A percentile compares a stretch with the other conserved stretches of the same genome.
Conservation (phyloP, 2,797 vertebrate species). For the Distichodus sexfasciatus region DNA sequence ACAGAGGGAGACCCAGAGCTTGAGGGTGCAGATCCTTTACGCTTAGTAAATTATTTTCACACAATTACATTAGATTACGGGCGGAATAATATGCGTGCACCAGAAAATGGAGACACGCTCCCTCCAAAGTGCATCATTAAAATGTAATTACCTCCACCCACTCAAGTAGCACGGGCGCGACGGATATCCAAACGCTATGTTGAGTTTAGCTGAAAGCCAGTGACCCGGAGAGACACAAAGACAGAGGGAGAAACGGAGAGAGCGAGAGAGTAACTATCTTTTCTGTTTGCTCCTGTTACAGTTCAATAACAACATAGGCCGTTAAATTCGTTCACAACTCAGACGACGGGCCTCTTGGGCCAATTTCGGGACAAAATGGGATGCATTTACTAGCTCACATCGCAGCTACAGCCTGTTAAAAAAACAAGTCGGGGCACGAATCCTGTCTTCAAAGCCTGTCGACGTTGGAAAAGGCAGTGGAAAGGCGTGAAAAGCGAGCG, state of each 20-base stretch:
- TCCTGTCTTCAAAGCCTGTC: too few species aligned
- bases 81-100: slow-evolving; percentile 5
- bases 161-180: not conserved
- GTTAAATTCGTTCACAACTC: slow-evolving; percentile 34
- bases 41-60: not conserved
- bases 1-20: not conserved
- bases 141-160: slow-evolving; percentile 15
- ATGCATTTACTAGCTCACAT: slow-evolving; percentile 35
- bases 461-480: too few species aligned
- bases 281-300: not conserved
- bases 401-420: slow-evolving; percentile 37
- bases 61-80: slow-evolving; percentile 13
- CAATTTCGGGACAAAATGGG: slow-evolving; percentile 38
- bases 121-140: slow-evolving; percentile 25
- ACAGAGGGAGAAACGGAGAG: not conserved
- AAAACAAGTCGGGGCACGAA: too few species aligned
- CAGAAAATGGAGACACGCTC: slow-evolving; percentile 15
- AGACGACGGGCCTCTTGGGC: slow-evolving; percentile 19
- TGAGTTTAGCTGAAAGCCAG: not conserved
- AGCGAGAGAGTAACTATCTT: not conserved
- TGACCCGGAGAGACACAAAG: not conserved
- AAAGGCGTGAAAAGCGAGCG: not conserved
- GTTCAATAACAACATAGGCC: slow-evolving; percentile 20
- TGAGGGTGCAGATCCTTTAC: not conserved
- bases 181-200: not conserved